Evolutionary conservation across 2,797 vertebrate genomes (phyloP).

Genomic region (Tarsius wallacei): DNA sequence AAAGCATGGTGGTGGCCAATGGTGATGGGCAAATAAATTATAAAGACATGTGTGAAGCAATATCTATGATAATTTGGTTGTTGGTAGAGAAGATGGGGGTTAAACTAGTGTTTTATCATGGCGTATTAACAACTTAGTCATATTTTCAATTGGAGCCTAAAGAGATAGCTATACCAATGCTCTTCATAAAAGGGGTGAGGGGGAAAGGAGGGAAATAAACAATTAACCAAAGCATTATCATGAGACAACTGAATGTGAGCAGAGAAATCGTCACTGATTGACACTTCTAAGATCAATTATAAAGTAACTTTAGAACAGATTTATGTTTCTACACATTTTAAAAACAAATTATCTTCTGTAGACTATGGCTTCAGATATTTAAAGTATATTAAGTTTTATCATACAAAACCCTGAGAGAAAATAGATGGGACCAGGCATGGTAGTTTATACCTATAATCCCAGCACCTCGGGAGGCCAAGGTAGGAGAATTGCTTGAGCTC

Average conservation of each 20-base stretch:
- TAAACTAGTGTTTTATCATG: not conserved
- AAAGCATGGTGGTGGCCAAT: not conserved
- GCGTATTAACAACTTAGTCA: not conserved
- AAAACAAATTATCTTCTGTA: conserved; percentile 59
- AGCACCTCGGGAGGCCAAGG: too few relatives aligned
- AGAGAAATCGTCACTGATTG: not conserved
- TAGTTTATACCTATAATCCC: too few relatives aligned
- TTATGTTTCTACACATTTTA: not conserved
- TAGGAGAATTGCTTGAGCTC: too few relatives aligned
- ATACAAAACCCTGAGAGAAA: conserved; percentile 3
- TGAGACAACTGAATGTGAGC: not conserved
- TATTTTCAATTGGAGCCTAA: conserved; percentile 14
- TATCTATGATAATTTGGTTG: not conserved
- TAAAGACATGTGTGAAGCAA: not conserved
- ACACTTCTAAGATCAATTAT: conserved; percentile 26
- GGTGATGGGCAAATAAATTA: not conserved
- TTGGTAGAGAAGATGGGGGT: not conserved
- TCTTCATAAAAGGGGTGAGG: not conserved
- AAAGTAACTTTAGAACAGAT: not conserved
- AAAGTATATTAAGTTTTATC: conserved; percentile 5
- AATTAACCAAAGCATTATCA: conserved; percentile 8
- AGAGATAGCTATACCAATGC: not conserved
- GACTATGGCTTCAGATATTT: conserved; percentile 15
- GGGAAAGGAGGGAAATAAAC: not conserved
- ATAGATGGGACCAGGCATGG: not conserved